A percentile compares a stretch with the other conserved stretches of the same genome.
Conservation (phyloP, 2,113 vertebrate species). For the Struthio camelus region DNA sequence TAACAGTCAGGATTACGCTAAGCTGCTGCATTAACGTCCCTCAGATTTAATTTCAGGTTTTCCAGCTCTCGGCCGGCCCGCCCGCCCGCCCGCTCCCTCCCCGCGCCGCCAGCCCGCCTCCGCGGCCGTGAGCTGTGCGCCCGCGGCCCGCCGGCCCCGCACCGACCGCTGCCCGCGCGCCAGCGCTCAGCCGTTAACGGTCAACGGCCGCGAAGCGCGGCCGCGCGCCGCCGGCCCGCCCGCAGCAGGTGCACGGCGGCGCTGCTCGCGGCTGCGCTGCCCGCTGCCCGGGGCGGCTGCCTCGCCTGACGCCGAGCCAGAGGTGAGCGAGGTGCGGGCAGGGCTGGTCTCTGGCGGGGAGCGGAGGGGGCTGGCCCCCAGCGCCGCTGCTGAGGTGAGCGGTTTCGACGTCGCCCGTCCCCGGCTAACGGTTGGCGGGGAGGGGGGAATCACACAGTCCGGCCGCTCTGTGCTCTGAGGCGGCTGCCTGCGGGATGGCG, state of each 20-base stretch:
- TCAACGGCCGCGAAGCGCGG: not conserved
- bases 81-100: no score
- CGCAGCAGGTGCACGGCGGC: not conserved
- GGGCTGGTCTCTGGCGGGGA: no score
- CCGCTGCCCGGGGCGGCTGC: not conserved
- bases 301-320: no score
- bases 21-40: accelerated
- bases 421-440: not conserved
- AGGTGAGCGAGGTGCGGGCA: not conserved
- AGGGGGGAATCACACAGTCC: no score
- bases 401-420: not conserved
- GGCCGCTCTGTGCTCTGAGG: no score
- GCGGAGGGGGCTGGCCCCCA: not conserved
- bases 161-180: not conserved
- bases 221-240: not conserved
- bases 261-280: not conserved
- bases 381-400: not conserved
- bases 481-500: not conserved
- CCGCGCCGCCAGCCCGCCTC: not conserved
- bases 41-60: not conserved
- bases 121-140: not conserved
- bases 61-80: not conserved
- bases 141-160: not conserved
- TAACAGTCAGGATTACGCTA: not conserved
- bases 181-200: no score